A percentile compares a stretch with the other conserved stretches of the same genome.
Conservation (phyloP, 1,140 invertebrate genomes). For the Lucilia cuprina region DNA sequence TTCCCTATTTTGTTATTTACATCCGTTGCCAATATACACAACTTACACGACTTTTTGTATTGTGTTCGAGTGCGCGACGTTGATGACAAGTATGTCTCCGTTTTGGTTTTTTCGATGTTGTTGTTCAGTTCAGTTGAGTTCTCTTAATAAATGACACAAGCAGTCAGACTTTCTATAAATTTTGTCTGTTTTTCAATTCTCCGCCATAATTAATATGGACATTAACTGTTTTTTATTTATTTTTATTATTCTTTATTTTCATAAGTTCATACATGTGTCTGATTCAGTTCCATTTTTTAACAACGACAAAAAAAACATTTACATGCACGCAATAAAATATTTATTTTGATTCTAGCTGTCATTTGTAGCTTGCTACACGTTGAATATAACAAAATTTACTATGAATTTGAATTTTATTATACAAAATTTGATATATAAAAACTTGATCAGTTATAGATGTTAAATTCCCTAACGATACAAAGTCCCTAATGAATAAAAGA, state of each 20-base stretch:
- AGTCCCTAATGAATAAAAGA: no score
- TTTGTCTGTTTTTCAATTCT: neutral
- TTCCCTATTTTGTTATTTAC: slow-evolving; percentile 1
- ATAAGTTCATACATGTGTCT: neutral
- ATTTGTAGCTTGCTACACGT: no score
- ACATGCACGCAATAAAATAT: neutral
- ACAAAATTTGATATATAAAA: no score
- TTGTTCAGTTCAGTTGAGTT: neutral
- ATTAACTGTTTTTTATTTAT: slow-evolving; percentile 7
- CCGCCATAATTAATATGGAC: neutral
- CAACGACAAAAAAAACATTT: neutral
- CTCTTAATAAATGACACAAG: neutral
- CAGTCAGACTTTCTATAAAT: slow-evolving; percentile 1
- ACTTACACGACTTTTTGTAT: neutral
- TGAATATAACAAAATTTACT: no score
- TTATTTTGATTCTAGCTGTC: no score
- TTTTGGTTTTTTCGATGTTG: neutral
- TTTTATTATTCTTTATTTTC: neutral
- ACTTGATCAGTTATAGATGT: no score
- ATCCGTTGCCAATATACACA: neutral
- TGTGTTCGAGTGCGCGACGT: neutral
- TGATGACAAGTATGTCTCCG: neutral
- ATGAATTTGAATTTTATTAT: no score
- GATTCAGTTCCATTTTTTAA: neutral
- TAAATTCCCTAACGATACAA: no score